Base-by-base conservation (phyloP, 2,888 invertebrate genomes). In the Lamellibrachia columna region DNA sequence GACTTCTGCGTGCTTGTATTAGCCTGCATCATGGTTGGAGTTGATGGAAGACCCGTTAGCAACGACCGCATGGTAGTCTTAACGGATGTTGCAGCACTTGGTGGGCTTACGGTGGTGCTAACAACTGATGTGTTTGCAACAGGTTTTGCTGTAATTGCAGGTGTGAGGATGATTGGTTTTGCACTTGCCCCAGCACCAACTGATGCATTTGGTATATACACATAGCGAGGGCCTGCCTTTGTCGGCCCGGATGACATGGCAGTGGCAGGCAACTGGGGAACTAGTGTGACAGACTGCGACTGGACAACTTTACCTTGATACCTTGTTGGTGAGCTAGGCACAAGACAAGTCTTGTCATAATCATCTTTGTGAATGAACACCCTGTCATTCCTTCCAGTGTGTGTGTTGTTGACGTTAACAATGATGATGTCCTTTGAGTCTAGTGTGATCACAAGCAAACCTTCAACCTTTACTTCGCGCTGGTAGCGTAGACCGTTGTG, bases 361-460 rank as follows among this genome's bases (percentile, higher is more conserved):
- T 75, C 75, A 22, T 75, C 75, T 75, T 75, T 75, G 75, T 75
- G 75, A 75, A 75, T 75, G 22, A 75, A 75, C 75, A 75, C 75
- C 75, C 75, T 11, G n/a, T 75, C 75, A 75, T 75, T 75, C 2
- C 22, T 15, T 75, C 75, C 75, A 75, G 75, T 75, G 22, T 75
- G 75, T 75, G 75, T 75, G 6, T 75, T 75, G 75, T 75, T 75
- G 75, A 75, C n/a, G 22, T 75, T 75, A 22, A 75, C 75, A 22
- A 75, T 6, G 75, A 75, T 75, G 75, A 75, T 75, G 75, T 75
- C 75, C 75, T 75, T 75, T 75, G 75, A 75, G 6, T 75, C 75
- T 2, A 75, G 75, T 75, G 75, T 75, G 75, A 75, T 75, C 75
- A 75, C 75, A 6, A 75, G 75, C 75, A 75, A 15, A 75, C 75